Evolutionary conservation across 2,888 invertebrate genomes (phyloP), one percentile per base, ranked within the genome.

Genomic region (Tipula confusa): DNA sequence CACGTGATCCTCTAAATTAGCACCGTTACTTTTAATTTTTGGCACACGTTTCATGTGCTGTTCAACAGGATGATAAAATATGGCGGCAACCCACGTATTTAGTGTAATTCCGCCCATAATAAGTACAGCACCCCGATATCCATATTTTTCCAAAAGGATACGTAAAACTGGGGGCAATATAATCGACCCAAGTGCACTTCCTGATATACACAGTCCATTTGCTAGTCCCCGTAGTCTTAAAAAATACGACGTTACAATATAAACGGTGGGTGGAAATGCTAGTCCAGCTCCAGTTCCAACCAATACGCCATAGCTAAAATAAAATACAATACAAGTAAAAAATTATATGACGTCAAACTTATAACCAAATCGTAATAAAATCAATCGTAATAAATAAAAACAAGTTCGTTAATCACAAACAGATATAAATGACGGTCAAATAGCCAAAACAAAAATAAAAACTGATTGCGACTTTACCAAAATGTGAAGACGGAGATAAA

Each of bases 181-280:
- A 86, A 96, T 96, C 79, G 95, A 95, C 13, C 96, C 96, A 85
- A 96, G 92, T 0, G 96, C 96, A 86, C 95, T 95, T 15, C 96
- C 96, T 0, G 96, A 96, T 90, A 96, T 96, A 86, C 96, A 96
- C 28, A 96, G 92, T 0, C 96, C 96, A 89, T 96, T 96, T 79
- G 96, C 96, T 13, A 96, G 91, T 0, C 96, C 96, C 80, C 96
- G 91, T 9, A 93, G 90, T 82, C 93, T 92, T 79, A 95, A 93
- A 89, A 96, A 96, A 90, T 96, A 96, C 84, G 95, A 95, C 83
- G 96, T 96, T 85, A 96, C 96, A 86, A 96, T 96, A 89, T 96
- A 96, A 38, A 97, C 96, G 0, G 96, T 96, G 1, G 96, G 96
- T 0, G 96, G 96, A 90, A 96, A 97, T 0, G 96, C 94, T 7